phyloP scores from a whole-genome alignment of 2,113 vertebrate species.

The Turnix velox region DNA sequence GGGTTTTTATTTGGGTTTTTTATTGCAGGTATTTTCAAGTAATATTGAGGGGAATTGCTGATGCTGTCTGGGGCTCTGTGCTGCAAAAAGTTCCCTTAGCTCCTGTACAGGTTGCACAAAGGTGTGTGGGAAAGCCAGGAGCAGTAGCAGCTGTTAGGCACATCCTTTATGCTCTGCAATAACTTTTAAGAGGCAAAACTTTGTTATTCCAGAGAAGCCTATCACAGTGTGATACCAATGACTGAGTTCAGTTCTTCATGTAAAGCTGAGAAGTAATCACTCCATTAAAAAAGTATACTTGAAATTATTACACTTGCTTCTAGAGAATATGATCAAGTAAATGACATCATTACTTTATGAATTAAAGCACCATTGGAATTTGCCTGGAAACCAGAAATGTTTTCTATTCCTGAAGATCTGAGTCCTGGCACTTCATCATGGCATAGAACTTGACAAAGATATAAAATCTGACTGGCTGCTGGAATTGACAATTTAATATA shows the following conservation, averaged over 20 bases:
- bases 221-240: not conserved
- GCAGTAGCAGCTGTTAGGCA: not conserved
- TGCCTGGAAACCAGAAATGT: not conserved
- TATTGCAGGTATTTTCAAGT: not conserved
- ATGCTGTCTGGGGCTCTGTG: not conserved
- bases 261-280: not conserved
- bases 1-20: not conserved
- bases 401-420: not conserved
- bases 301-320: not conserved
- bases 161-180: not conserved
- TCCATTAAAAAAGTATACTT: not conserved
- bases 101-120: not conserved
- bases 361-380: not conserved
- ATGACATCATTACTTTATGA: not conserved
- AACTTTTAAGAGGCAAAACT: not conserved
- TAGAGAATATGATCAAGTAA: not conserved
- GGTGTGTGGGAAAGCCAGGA: fast-evolving
- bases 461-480: not conserved
- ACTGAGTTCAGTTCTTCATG: not conserved
- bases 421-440: not conserved
- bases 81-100: not conserved
- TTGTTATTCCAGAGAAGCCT: not conserved
- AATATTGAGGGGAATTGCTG: not conserved
- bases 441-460: not conserved
- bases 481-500: not conserved